Conservation (phyloP, 2,797 vertebrate species). For the Pangasius krempfi region DNA sequence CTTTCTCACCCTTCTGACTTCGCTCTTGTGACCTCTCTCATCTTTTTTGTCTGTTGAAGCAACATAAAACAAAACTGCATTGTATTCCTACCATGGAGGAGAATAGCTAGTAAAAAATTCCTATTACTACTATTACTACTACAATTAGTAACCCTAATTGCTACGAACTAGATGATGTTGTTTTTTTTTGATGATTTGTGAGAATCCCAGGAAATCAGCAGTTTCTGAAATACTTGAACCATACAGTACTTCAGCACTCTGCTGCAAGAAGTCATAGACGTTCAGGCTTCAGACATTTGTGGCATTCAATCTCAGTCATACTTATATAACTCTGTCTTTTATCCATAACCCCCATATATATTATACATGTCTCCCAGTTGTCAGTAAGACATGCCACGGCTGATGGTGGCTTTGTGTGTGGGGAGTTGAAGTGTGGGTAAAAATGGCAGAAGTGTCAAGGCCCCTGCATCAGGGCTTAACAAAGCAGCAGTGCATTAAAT, state of each 20-base stretch:
- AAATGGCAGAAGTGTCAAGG: constrained; percentile 6
- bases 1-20: background rate
- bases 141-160: background rate
- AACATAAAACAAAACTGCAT: background rate
- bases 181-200: background rate
- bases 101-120: background rate
- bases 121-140: background rate
- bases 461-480: constrained; percentile 37
- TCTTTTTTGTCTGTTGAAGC: background rate
- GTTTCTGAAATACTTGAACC: background rate
- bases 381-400: constrained; percentile 3
- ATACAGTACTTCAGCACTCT: background rate
- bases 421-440: constrained; percentile 9
- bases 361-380: constrained; percentile 12
- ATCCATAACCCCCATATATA: background rate
- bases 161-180: background rate
- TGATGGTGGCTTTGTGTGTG: constrained; percentile 26
- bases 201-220: background rate
- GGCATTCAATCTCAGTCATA: constrained; percentile 23
- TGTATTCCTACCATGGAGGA: background rate
- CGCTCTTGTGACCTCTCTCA: background rate
- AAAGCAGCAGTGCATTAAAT: constrained; percentile 43
- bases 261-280: background rate
- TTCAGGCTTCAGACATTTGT: background rate
- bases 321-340: background rate